phyloP scores from a whole-genome alignment of 2,113 vertebrate genomes.

The Erythrocercus mccallii region DNA sequence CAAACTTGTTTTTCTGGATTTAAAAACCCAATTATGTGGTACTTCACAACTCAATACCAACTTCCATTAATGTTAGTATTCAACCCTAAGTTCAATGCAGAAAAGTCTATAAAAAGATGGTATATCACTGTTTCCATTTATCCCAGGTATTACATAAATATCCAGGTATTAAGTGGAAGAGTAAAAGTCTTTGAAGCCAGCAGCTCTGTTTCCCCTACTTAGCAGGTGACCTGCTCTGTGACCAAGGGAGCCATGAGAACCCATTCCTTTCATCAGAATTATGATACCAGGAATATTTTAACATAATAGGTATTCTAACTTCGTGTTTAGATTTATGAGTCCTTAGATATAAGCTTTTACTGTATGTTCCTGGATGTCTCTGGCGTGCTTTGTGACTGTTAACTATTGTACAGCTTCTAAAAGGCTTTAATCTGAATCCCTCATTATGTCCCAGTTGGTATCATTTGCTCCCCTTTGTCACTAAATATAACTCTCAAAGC shows the following conservation, averaged over 20 bases:
- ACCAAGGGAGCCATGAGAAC: neutral
- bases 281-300: neutral
- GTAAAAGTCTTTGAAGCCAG: neutral
- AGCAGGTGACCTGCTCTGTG: neutral
- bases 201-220: neutral
- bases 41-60: neutral
- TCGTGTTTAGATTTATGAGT: neutral
- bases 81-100: neutral
- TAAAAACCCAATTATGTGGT: neutral
- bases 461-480: neutral
- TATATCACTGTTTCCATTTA: neutral
- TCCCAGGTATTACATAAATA: neutral
- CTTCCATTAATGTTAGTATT: neutral
- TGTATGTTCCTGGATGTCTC: neutral
- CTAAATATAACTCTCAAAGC: neutral
- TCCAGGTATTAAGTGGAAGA: neutral
- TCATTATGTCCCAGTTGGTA: neutral
- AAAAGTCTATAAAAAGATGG: neutral
- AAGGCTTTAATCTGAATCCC: neutral
- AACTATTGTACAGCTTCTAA: neutral
- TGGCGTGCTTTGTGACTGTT: neutral
- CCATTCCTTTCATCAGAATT: neutral
- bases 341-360: neutral
- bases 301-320: neutral
- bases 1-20: neutral